Base-by-base conservation (phyloP, 1,140 invertebrate species). In the Globodera ellingtonae region DNA sequence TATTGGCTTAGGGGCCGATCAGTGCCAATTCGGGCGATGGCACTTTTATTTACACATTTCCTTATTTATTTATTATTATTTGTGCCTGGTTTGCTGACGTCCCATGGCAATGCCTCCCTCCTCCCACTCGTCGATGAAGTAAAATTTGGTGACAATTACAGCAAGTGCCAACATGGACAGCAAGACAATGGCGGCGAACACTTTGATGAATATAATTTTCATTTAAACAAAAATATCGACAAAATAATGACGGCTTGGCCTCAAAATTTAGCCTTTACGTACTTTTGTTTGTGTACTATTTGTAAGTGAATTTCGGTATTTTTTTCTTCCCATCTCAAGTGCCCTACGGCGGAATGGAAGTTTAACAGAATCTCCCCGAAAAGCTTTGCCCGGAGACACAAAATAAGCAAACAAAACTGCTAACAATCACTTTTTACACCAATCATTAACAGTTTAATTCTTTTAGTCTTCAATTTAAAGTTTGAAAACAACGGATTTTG, bases 61-160 rank as follows among this genome's bases (percentile, higher is more conserved):
- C 56, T 62, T 6, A 70, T 70, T 70, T 13, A 44, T 5, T 70
- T 35, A 15, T 70, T 70, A 6, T 47, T 70, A 10, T 6, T 47
- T 44, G 13, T 70, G 67, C 67, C 46, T 47, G 10, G n/a, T 44
- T 35, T 35, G 8, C 5, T 4, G n/a, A 1, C 18, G 21, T 70
- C 24, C 35, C 35, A 6, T 18, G 46, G 6, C 46, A 21, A 24
- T 44, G 24, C 46, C 9, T 47, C 35, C 24, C 21, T 70, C 67
- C 67, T 9, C 67, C 67, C 67, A 70, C 35, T 70, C 67, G 46
- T 70, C 67, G 35, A 70, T 18, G 35, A 70, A 70, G 67, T 70
- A 70, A 47, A 70, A 70, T 47, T 70, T 70, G 10, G 67, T 70
- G 67, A 70, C 67, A 4, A 70, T 35, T 44, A 70, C 0, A 1